Conservation (phyloP, 2,888 invertebrate species). For the Noctua janthina region DNA sequence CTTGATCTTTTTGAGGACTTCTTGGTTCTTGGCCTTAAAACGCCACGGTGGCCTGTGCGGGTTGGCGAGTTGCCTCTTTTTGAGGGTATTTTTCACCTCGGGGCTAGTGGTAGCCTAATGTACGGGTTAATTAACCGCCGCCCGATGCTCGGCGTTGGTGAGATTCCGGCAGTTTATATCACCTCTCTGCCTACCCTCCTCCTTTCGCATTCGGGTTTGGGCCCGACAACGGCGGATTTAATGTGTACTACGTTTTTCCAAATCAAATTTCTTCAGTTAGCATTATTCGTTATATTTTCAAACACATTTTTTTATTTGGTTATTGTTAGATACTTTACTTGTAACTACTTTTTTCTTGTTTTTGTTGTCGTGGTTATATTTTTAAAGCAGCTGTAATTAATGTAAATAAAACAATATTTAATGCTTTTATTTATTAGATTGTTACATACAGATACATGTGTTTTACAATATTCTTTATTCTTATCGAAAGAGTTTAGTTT, state of each 20-base stretch:
- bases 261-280: background rate
- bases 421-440: constrained; percentile 74
- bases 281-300: background rate
- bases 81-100: background rate
- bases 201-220: background rate
- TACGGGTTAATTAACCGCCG: background rate
- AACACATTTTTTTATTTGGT: no score
- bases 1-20: background rate
- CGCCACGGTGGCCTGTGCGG: background rate
- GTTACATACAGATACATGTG: constrained; percentile 68
- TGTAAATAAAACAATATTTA: constrained; percentile 64
- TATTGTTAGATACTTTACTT: background rate
- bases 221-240: background rate
- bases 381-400: background rate
- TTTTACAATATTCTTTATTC: constrained; percentile 61
- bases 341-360: background rate
- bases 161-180: background rate
- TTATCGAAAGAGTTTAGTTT: constrained; percentile 59
- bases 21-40: background rate
- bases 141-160: background rate
- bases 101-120: background rate
- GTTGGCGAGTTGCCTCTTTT: background rate
- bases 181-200: background rate
- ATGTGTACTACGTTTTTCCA: background rate
- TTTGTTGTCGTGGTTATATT: background rate